Conservation (phyloP, 1,140 invertebrate genomes). For the Anastrepha ludens region DNA sequence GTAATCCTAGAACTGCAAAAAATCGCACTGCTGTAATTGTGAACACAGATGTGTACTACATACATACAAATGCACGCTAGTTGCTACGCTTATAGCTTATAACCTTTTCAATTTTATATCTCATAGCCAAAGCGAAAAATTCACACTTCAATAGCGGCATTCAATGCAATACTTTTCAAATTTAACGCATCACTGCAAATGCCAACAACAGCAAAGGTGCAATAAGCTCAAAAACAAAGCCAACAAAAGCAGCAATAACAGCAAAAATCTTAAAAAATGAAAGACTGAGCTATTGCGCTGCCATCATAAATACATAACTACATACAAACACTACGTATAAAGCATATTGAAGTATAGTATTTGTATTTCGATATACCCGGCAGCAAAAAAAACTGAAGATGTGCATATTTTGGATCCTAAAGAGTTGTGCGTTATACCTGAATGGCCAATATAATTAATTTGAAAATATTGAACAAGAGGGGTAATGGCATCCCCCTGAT, state of each 20-base stretch:
- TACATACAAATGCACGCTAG: not conserved
- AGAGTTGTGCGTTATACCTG: too few species aligned
- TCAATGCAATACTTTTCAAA: slow-evolving; percentile 51
- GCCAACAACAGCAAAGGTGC: slow-evolving; percentile 33
- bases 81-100: not conserved
- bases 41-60: not conserved
- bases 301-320: too few species aligned
- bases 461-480: too few species aligned
- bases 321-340: too few species aligned
- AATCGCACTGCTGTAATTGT: not conserved
- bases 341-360: too few species aligned
- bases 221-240: not conserved
- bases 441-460: too few species aligned
- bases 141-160: slow-evolving; percentile 35
- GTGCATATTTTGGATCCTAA: too few species aligned
- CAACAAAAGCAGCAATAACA: not conserved
- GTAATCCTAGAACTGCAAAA: too few species aligned
- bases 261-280: not conserved
- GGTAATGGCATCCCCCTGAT: too few species aligned
- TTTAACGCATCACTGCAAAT: slow-evolving; percentile 38
- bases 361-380: too few species aligned
- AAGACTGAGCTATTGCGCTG: not conserved
- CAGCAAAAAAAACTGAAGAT: too few species aligned
- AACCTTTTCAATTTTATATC: slow-evolving; percentile 21
- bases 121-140: slow-evolving; percentile 12